Base-by-base conservation (phyloP, 2,113 vertebrate genomes). In the Paracanthobrama guichenoti region DNA sequence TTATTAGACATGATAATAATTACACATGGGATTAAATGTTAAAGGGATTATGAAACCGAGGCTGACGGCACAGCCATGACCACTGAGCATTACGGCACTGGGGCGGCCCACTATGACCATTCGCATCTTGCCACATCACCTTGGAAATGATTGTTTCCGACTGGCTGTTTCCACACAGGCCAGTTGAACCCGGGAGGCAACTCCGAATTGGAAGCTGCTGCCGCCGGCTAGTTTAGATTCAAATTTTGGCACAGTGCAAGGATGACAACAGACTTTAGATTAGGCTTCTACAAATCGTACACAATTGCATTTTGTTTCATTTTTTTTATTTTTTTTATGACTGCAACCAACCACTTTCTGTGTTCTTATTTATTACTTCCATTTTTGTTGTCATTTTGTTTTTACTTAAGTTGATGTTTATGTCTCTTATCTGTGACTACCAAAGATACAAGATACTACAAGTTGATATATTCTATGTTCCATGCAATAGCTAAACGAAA, bases 401-500 rank as follows among this genome's bases (percentile, higher is more conserved):
- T 84, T 83, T 87, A 83, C 89, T 92, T 93, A 90, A 92, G 90
- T 94, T 94, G 74, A 88, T 92, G 91, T 94, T 94, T 73, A 88
- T 92, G 92, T 96, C 90, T 80, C 92, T 95, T 94, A 93, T 94
- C 94, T 95, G 96, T 97, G 96, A 96, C 95, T 96, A 98, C 97
- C 97, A 99, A 99, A 99, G 98, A 98, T 96, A 92, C 79, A 81
- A 81, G 79, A 67, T 95, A 97, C 94, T 94, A 94, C 95, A 94
- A 95, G 95, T 92, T 94, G 94, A 95, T 39, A 95, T 95, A 95
- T 96, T 97, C 94, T 96, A 94, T 96, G 95, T 96, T 96, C 94
- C 96, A 97, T 97, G 96, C 96, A 98, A 98, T 97, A 97, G 96
- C 94, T 95, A 24, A 84, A 81, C 95, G 95, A 92, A 92, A 97